phyloP scores from a whole-genome alignment of 2,113 vertebrate species.

The Hiodon alosoides region DNA sequence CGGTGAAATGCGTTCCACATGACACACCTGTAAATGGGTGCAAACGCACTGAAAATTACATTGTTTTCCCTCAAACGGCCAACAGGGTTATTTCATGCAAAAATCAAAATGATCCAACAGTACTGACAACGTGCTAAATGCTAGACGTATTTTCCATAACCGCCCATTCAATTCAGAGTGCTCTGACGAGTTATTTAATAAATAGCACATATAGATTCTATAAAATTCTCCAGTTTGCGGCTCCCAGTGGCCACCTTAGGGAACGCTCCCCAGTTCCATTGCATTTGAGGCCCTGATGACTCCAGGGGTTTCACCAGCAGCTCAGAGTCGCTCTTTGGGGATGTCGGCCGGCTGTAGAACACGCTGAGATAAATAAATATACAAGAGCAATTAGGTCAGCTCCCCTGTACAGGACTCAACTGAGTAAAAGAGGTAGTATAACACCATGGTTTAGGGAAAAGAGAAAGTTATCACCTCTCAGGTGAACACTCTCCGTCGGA shows the following conservation, averaged over 20 bases:
- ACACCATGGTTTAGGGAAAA: neutral
- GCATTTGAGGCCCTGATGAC: conserved; percentile 65
- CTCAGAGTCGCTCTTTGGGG: conserved; percentile 90
- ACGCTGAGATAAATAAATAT: conserved; percentile 46
- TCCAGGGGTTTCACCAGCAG: conserved; percentile 65
- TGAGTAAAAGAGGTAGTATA: too few relatives aligned
- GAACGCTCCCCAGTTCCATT: conserved; percentile 89
- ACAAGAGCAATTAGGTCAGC: neutral
- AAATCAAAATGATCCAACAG: too few relatives aligned
- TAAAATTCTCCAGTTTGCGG: neutral
- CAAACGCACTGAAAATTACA: too few relatives aligned
- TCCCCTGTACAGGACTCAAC: too few relatives aligned
- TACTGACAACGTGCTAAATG: too few relatives aligned
- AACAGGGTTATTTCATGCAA: too few relatives aligned
- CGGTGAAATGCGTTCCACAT: conserved; percentile 35
- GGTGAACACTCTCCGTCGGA: conserved; percentile 70
- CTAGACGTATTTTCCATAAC: too few relatives aligned
- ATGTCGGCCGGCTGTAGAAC: conserved; percentile 42
- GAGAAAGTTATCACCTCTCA: conserved; percentile 56
- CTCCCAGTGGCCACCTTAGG: conserved; percentile 64
- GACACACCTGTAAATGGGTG: conserved; percentile 42
- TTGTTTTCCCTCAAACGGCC: too few relatives aligned
- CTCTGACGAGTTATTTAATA: too few relatives aligned
- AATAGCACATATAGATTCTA: too few relatives aligned
- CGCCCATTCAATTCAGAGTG: too few relatives aligned